Evolutionary conservation across 2,113 vertebrate species (phyloP).

Genomic region (Chunga burmeisteri): DNA sequence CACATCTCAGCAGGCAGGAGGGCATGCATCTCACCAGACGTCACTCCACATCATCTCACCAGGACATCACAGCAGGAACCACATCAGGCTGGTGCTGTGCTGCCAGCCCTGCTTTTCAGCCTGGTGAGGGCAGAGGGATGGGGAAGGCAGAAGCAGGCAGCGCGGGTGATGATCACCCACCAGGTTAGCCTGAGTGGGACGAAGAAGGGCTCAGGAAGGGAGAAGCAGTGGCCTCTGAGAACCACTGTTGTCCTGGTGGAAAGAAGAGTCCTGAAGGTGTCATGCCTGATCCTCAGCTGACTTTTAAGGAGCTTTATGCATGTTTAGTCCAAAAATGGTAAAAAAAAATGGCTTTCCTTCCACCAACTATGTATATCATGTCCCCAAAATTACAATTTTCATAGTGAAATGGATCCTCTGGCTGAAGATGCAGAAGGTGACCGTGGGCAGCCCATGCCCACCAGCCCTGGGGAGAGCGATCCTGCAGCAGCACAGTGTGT

Average conservation of each 20-base stretch:
- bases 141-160: background rate
- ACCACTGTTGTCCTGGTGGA: background rate
- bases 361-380: background rate
- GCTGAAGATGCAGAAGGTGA: background rate
- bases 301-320: background rate
- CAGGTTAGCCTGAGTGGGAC: background rate
- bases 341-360: background rate
- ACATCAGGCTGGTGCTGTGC: background rate
- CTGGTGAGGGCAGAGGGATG: rapidly evolving
- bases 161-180: no score
- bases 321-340: background rate
- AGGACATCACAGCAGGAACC: background rate
- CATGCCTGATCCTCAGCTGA: background rate
- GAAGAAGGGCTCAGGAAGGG: background rate
- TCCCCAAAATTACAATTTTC: background rate
- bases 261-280: background rate
- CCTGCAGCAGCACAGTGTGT: background rate
- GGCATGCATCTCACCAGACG: background rate
- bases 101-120: background rate
- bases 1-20: background rate
- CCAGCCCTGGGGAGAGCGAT: background rate
- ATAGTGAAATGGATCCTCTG: background rate
- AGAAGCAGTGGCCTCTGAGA: background rate
- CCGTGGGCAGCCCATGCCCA: background rate
- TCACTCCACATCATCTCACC: background rate